Conservation (phyloP, 1,140 invertebrate genomes). For the Meloidogyne chitwoodi region DNA sequence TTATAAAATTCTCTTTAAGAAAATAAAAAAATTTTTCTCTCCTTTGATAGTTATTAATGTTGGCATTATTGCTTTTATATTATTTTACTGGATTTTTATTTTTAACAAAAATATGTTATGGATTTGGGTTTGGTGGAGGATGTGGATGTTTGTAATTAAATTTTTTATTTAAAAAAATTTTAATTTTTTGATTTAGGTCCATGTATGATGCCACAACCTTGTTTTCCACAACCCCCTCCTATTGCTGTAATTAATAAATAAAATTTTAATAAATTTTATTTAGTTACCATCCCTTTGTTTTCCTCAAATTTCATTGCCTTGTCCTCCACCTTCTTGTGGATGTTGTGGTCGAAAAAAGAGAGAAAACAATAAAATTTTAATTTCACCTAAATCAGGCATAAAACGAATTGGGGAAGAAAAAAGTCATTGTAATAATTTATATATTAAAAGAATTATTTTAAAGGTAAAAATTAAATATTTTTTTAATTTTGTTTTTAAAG, state of each 20-base stretch:
- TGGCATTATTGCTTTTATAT: neutral
- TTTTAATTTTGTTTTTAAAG: constrained; percentile 24
- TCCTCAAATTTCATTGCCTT: constrained; percentile 32
- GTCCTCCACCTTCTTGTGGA: constrained; percentile 36
- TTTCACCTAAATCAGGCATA: constrained; percentile 30
- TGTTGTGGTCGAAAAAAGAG: constrained; percentile 51
- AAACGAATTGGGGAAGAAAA: constrained; percentile 22
- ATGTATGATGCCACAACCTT: constrained; percentile 25
- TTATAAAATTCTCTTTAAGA: no score
- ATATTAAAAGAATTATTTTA: constrained; percentile 48
- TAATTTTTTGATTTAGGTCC: constrained; percentile 7
- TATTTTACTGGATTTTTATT: neutral
- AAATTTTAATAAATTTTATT: neutral
- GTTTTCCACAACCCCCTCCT: constrained; percentile 30
- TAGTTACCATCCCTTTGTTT: constrained; percentile 20
- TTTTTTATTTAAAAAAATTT: neutral
- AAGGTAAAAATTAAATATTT: constrained; percentile 37
- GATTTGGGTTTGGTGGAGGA: constrained; percentile 12
- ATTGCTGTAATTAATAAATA: constrained; percentile 18
- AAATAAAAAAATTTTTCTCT: no score
- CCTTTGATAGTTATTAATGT: no score
- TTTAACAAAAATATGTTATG: neutral
- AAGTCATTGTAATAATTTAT: constrained; percentile 46
- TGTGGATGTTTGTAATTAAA: constrained; percentile 7
- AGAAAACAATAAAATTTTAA: constrained; percentile 4